Evolutionary conservation across 1,140 invertebrate species (phyloP).

Genomic region (Liolophura sinensis): DNA sequence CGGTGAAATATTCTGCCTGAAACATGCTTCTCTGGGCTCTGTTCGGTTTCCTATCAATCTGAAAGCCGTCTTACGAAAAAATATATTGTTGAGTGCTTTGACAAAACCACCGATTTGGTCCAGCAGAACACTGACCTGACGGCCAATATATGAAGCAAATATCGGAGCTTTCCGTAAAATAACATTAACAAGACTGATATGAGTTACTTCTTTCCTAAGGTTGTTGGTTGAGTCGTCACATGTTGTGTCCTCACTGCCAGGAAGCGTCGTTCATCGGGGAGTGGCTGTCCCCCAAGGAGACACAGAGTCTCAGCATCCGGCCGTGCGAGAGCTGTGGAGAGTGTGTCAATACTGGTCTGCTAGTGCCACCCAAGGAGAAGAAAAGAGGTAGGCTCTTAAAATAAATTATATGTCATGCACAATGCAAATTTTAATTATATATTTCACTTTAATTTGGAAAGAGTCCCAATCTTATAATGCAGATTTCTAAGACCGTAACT

Average conservation of each 20-base stretch:
- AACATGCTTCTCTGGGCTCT: too few species aligned
- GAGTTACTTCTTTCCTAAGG: conserved; percentile 23
- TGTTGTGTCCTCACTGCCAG: conserved; percentile 37
- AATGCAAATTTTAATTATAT: too few species aligned
- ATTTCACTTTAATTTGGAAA: too few species aligned
- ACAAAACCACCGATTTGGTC: too few species aligned
- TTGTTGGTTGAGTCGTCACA: conserved; percentile 30
- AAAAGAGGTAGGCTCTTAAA: conserved; percentile 29
- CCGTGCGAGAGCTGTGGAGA: conserved; percentile 32
- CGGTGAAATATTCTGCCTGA: too few species aligned
- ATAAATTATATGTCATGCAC: too few species aligned
- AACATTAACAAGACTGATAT: not conserved
- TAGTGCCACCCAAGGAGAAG: conserved; percentile 42
- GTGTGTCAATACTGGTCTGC: conserved; percentile 31
- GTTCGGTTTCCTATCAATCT: too few species aligned
- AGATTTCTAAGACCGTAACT: too few species aligned
- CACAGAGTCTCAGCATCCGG: conserved; percentile 29
- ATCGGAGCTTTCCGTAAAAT: conserved; percentile 2
- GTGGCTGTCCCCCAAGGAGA: conserved; percentile 46
- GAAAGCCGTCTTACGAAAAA: too few species aligned
- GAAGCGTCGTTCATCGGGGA: conserved; percentile 42
- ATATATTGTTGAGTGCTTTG: too few species aligned
- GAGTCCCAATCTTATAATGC: too few species aligned
- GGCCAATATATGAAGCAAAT: not conserved
- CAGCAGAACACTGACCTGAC: too few species aligned